Percentiles rank a stretch among this genome's conserved stretches.
Evolutionary conservation across 1,140 invertebrate species (phyloP).

Genomic region (Parasteatoda tepidariorum): DNA sequence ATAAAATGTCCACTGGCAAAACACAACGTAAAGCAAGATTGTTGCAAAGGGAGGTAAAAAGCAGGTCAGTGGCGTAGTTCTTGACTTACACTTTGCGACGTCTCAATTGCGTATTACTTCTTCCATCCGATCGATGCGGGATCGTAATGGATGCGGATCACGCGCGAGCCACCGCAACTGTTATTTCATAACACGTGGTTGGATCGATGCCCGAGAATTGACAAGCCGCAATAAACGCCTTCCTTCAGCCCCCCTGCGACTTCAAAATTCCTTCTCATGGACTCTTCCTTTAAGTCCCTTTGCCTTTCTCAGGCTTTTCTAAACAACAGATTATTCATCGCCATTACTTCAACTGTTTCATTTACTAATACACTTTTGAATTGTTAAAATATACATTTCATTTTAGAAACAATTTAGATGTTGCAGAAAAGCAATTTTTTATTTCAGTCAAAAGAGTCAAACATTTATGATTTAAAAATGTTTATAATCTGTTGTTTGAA

Average conservation of each 20-base stretch:
- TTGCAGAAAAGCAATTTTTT: too few relatives aligned
- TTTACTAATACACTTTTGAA: too few relatives aligned
- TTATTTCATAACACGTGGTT: constrained; percentile 49
- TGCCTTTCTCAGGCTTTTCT: background rate
- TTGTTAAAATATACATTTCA: too few relatives aligned
- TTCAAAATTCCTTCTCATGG: constrained; percentile 3
- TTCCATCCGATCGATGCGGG: background rate
- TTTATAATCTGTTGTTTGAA: too few relatives aligned
- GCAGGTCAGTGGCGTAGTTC: too few relatives aligned
- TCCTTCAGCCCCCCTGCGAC: background rate
- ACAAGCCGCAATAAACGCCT: constrained; percentile 21
- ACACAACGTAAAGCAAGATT: too few relatives aligned
- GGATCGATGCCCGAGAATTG: constrained; percentile 36
- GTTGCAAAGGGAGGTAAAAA: too few relatives aligned
- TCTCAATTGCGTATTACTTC: background rate
- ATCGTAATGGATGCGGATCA: constrained; percentile 33
- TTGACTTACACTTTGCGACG: background rate
- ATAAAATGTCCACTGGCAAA: too few relatives aligned
- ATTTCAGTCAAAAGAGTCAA: too few relatives aligned
- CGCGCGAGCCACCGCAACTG: constrained; percentile 27
- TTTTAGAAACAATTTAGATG: too few relatives aligned
- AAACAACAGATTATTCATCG: background rate
- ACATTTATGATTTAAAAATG: too few relatives aligned
- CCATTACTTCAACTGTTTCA: too few relatives aligned
- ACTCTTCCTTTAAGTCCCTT: background rate